These are phyloP conservation scores for Pseudorhiza aurosa DNA, from an alignment of 30 jellyfish, hydroid and myxozoan genomes.

Conservation along the genomic window DNA sequence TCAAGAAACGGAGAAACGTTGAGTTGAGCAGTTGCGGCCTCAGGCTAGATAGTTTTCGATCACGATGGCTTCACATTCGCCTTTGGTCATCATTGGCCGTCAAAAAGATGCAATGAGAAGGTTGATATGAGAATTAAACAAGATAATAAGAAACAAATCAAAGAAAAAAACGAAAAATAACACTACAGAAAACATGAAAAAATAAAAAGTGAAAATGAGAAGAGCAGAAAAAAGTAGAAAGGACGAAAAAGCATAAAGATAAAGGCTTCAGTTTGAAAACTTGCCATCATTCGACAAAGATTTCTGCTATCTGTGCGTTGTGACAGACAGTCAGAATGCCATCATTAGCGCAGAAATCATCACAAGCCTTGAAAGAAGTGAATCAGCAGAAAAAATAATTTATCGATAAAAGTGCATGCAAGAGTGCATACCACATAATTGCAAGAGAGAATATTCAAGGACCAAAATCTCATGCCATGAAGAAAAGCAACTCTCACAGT, in stretches of 20 bases:
- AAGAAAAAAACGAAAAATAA: not conserved
- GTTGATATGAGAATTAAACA: not conserved
- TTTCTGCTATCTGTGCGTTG: not conserved
- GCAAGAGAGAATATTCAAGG: no score
- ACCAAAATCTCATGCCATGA: no score
- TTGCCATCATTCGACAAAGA: constrained; percentile 30
- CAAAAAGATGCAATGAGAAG: no score
- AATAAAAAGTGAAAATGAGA: not conserved
- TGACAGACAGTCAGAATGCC: not conserved
- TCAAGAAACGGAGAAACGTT: no score
- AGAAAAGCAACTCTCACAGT: no score
- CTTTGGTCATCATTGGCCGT: constrained; percentile 69
- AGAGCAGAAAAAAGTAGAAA: not conserved
- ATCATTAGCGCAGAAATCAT: constrained; percentile 70
- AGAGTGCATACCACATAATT: no score
- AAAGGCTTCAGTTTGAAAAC: constrained; percentile 75
- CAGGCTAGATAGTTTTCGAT: constrained; percentile 20
- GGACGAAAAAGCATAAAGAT: not conserved
- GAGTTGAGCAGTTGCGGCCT: no score
- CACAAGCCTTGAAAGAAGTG: constrained; percentile 31
- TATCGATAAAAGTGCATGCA: no score
- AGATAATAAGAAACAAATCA: not conserved
- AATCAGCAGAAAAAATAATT: no score
- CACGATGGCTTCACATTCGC: constrained; percentile 57
- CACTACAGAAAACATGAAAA: not conserved